Evolutionary conservation across 2,888 invertebrate species (phyloP).

Genomic region (Sepioteuthis lessoniana): DNA sequence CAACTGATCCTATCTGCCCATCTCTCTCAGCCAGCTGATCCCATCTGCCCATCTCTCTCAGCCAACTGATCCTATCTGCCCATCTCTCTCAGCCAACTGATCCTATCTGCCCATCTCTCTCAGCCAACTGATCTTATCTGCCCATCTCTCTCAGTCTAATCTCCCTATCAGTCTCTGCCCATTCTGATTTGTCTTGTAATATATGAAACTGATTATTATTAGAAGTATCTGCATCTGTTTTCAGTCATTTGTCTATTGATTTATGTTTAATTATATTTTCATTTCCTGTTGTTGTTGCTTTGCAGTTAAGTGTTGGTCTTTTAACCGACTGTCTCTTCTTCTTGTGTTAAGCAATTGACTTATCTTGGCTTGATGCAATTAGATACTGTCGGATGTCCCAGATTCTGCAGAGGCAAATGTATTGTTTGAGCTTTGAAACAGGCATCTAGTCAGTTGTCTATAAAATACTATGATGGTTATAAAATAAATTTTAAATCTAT

Average conservation of each 20-base stretch:
- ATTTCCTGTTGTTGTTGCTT: neutral
- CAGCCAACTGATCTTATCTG: too few relatives aligned
- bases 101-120: too few relatives aligned
- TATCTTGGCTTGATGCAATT: neutral
- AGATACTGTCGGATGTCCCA: neutral
- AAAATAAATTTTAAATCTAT: neutral
- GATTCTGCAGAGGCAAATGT: neutral
- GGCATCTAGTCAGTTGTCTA: neutral
- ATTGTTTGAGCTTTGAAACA: neutral
- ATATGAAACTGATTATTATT: too few relatives aligned
- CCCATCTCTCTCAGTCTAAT: too few relatives aligned
- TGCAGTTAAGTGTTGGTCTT: neutral
- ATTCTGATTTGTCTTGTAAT: too few relatives aligned
- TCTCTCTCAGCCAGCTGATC: too few relatives aligned
- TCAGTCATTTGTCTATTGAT: neutral
- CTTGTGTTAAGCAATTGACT: neutral
- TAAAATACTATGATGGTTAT: neutral
- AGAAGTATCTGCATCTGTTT: neutral
- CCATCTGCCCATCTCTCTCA: too few relatives aligned
- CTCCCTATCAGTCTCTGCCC: too few relatives aligned
- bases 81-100: too few relatives aligned
- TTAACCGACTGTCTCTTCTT: neutral
- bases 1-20: too few relatives aligned
- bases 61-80: too few relatives aligned
- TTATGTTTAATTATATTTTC: conserved; percentile 20